phyloP scores from a whole-genome alignment of 2,113 vertebrate genomes.

The Eupsittula cactorum region DNA sequence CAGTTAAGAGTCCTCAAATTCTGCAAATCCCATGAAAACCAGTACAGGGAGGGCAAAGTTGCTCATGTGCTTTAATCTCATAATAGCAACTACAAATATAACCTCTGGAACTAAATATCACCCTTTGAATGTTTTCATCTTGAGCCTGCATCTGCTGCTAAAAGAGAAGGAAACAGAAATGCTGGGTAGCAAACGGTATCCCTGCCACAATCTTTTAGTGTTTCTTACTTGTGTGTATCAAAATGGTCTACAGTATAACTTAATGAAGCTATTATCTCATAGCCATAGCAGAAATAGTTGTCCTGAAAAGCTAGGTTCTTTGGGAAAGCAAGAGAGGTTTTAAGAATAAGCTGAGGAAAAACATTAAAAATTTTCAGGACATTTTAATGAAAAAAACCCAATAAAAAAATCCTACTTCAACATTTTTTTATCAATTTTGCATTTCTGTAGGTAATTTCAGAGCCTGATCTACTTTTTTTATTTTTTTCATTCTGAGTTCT shows the following conservation, averaged over 20 bases:
- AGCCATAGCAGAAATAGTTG: background rate
- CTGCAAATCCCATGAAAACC: slow-evolving; percentile 4
- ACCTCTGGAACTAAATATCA: slow-evolving; percentile 16
- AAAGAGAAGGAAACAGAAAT: background rate
- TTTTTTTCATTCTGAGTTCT: background rate
- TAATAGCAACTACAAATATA: slow-evolving; percentile 29
- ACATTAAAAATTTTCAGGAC: background rate
- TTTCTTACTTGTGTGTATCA: background rate
- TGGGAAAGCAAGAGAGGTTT: background rate
- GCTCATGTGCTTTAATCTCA: background rate
- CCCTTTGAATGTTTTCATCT: background rate
- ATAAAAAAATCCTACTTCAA: background rate
- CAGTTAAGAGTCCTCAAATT: slow-evolving; percentile 13
- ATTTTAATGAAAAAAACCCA: background rate
- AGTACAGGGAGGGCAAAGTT: background rate
- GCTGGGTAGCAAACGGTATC: background rate
- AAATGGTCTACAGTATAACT: background rate
- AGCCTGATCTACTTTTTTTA: background rate
- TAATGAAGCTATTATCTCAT: background rate
- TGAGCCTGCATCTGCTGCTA: background rate
- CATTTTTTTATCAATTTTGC: background rate
- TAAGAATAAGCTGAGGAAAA: background rate
- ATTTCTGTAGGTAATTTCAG: background rate
- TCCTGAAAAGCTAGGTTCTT: background rate
- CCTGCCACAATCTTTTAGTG: background rate